Percentiles rank a stretch among this genome's conserved stretches.
phyloP scores from a whole-genome alignment of 2,888 invertebrate species.

The Habrosyne pyritoides region DNA sequence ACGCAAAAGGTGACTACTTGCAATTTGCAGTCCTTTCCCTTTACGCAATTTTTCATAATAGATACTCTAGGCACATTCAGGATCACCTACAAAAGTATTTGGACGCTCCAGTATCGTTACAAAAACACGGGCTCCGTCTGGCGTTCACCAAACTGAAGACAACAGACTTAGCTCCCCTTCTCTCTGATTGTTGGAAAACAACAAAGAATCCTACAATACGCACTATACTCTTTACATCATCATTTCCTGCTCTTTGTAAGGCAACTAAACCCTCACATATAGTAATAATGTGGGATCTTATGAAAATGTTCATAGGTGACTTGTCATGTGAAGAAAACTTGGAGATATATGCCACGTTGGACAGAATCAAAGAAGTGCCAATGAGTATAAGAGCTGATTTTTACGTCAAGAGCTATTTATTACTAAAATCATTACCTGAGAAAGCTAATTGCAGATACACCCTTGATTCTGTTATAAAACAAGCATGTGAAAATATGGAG shows the following conservation, averaged over 20 bases:
- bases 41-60: slow-evolving; percentile 58
- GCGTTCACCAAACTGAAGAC: slow-evolving; percentile 51
- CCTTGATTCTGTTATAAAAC: slow-evolving; percentile 28
- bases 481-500: slow-evolving; percentile 47
- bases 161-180: slow-evolving; percentile 43
- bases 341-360: slow-evolving; percentile 50
- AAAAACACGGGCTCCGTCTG: slow-evolving; percentile 64
- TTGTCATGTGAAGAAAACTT: slow-evolving; percentile 58
- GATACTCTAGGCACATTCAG: slow-evolving; percentile 26
- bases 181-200: slow-evolving; percentile 51
- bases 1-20: slow-evolving; percentile 65
- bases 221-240: slow-evolving; percentile 55
- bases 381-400: slow-evolving; percentile 42
- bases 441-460: slow-evolving; percentile 25
- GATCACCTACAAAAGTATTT: slow-evolving; percentile 49
- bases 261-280: slow-evolving; percentile 45
- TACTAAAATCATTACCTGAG: slow-evolving; percentile 43
- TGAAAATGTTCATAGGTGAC: slow-evolving; percentile 56
- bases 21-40: slow-evolving; percentile 63
- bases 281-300: slow-evolving; percentile 46
- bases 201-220: slow-evolving; percentile 63
- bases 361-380: slow-evolving; percentile 43
- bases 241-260: slow-evolving; percentile 48
- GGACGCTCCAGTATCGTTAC: slow-evolving; percentile 59
- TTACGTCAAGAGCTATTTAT: slow-evolving; percentile 53